Evolutionary conservation across 2,797 vertebrate genomes (phyloP), one percentile per base, ranked within the genome.

Genomic region (Leucoraja ocellata): DNA sequence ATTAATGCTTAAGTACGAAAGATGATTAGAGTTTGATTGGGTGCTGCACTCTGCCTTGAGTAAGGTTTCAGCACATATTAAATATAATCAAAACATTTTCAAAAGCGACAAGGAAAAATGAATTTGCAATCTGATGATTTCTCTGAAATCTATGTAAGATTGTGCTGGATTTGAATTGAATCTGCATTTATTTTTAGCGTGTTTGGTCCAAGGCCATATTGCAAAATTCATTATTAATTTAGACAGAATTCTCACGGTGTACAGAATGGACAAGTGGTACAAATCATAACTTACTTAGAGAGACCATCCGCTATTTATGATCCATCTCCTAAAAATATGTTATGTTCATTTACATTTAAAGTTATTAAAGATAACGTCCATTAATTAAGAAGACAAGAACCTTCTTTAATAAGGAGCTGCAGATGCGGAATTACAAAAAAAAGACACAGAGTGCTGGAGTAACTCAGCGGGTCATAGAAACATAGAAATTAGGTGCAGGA

Each of bases 121-220:
- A 91, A 91, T 91, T 91, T 91, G 73, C 32, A 39, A 91, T 68
- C 61, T 91, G 88, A 90, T 90, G 63, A 91, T 68, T 91, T 13
- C 68, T 74, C 88, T 54, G 21, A 71, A 91, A 39, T 65, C 68
- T 18, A 39, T 74, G n/a, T 71, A 32, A 91, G 68, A 71, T 46
- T 91, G 65, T 74, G 88, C 21, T 73, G 88, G 68, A 74, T 73
- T 91, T 91, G 88, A 73, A 73, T 73, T 39, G 74, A 91, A 91
- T 73, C 36, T 4, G 21, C 65, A 46, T 65, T 32, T 91, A 23
- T 84, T 91, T 46, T 91, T 28, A 46, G 46, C 46, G 68, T 46
- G 63, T n/a, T 73, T 39, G 65, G 21, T 73, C 36, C 65, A 91
- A 91, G 73, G 68, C n/a, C 58, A 58, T 18, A 65, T 86, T 86